These are phyloP conservation scores for Sebastolobus altivelis DNA, from an alignment of 2,797 vertebrate species.

Conservation along the genomic window DNA sequence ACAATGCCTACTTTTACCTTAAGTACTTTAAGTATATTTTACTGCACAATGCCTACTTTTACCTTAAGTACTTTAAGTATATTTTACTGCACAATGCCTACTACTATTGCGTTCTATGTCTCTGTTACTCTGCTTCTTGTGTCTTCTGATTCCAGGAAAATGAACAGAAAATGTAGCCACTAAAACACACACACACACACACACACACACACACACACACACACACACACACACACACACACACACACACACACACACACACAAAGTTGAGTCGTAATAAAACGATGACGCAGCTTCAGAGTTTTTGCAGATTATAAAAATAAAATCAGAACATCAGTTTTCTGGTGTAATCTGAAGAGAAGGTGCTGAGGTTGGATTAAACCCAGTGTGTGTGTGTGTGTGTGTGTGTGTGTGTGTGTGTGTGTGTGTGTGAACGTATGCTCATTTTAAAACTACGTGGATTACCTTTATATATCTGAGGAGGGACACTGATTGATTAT, in stretches of 20 bases:
- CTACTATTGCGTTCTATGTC: no score
- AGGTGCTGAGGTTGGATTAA: slow-evolving; percentile 52
- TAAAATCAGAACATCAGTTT: slow-evolving; percentile 68
- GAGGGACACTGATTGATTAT: slow-evolving; percentile 70
- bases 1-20: no score
- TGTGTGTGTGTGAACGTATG: slow-evolving; percentile 48
- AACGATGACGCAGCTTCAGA: slow-evolving; percentile 46
- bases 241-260: not conserved
- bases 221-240: not conserved
- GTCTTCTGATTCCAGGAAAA: no score
- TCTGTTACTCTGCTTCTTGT: no score
- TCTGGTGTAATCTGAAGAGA: slow-evolving; percentile 64
- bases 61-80: no score
- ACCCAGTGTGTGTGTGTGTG: slow-evolving; percentile 27
- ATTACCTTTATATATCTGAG: slow-evolving; percentile 67
- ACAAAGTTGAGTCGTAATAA: slow-evolving; percentile 21
- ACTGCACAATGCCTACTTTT: no score
- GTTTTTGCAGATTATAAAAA: slow-evolving; percentile 62
- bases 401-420: slow-evolving; percentile 21
- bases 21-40: no score
- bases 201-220: not conserved
- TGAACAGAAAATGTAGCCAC: no score
- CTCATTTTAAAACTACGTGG: slow-evolving; percentile 58
- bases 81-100: no score
- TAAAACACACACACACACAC: not conserved